Base-by-base conservation (phyloP, 2,888 invertebrate species). In the Pandemis heparana region DNA sequence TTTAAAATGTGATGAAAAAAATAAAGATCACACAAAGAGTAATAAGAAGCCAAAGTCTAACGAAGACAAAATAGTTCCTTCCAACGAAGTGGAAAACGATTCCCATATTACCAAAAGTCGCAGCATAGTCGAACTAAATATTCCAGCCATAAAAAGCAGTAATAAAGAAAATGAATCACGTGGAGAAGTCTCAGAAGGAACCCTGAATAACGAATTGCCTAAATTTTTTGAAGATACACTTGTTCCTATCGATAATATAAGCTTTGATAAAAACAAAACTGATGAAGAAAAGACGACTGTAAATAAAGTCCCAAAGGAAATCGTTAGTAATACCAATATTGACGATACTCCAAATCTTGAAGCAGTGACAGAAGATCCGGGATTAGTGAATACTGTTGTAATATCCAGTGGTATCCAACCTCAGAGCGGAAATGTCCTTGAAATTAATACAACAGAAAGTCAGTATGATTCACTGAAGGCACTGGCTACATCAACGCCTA, bases 401-500 rank as follows among this genome's bases (percentile, higher is more conserved):
- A 90, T 91, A 77, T 91, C 92, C 41, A 80, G 85, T 71, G 91
- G 91, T 23, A 71, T 80, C 68, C 91, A 92, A 79, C 83, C 85
- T 51, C 4, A 39, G 16, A 41, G 60, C 18, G 41, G 60, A 10
- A 69, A 41, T 51, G 16, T 59, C 1, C 18, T 41, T 23, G 60
- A 59, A 18, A 59, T 53, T 6, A 60, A 51, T 46, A 43, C 18
- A 0, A 46, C 66, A 38, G 75, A 79, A 61, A 72, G 70, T 61
- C 69, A 66, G 68, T 63, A 16, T 48, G 23, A 69, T 12, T n/a
- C 62, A 48, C 56, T 87, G 38, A 82, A 83, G 76, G 91, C 90
- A 68, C 79, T 91, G 67, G 91, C 91, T n/a, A 91, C 91, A 9
- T 92, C 92, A 5, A 93, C 93, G 9, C 92, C 92, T 0, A 80